These are phyloP conservation scores for Drosophila sulfurigaster DNA, from an alignment of 1,140 invertebrate genomes.

Conservation along the genomic window DNA sequence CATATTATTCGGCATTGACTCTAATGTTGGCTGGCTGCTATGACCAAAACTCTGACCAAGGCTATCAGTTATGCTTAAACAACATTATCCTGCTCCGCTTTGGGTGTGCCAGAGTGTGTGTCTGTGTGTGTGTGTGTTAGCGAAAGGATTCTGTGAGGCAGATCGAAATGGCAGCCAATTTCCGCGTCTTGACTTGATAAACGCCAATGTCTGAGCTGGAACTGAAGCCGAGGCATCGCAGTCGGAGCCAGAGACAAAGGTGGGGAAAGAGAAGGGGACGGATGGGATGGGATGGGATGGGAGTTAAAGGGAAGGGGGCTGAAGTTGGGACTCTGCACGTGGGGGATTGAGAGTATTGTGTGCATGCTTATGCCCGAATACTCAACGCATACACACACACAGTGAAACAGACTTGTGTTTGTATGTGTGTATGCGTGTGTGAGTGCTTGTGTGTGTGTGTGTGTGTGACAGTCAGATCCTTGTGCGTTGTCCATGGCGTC, in stretches of 20 bases:
- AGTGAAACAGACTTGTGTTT: background rate
- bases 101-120: background rate
- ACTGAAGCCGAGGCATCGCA: background rate
- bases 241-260: conserved; percentile 16
- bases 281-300: conserved; percentile 17
- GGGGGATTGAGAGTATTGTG: conserved; percentile 21
- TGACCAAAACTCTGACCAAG: conserved; percentile 18
- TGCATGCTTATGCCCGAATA: background rate
- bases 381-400: conserved; percentile 1
- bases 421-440: background rate
- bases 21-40: conserved; percentile 15
- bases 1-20: conserved; percentile 2
- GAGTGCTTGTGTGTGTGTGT: background rate
- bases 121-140: background rate
- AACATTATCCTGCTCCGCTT: conserved; percentile 3
- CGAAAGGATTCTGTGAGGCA: conserved; percentile 24
- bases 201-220: conserved; percentile 34
- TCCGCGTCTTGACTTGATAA: conserved; percentile 59
- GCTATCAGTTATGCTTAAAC: conserved; percentile 40
- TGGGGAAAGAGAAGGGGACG: background rate
- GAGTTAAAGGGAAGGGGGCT: too few relatives aligned
- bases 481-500: conserved; percentile 38
- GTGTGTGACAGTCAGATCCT: background rate
- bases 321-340: conserved; percentile 22
- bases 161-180: conserved; percentile 68